Conservation (phyloP, 2,888 invertebrate species). For the Trichopoda pennipes region DNA sequence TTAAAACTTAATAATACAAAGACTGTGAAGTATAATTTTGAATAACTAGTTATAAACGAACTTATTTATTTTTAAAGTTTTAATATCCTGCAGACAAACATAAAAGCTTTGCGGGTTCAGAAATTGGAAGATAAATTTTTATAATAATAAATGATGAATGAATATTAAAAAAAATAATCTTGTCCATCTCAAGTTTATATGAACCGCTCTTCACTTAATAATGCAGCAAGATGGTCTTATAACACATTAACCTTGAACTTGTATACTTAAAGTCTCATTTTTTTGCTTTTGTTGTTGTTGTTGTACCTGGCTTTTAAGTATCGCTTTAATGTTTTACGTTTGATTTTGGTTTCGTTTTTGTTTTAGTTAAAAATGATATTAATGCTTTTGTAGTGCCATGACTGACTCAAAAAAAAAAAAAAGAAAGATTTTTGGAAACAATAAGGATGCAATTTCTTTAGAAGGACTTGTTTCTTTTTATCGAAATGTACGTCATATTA, state of each 20-base stretch:
- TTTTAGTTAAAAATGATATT: neutral
- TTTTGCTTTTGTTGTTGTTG: constrained; percentile 13
- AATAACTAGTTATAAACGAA: too few relatives aligned
- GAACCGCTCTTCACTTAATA: neutral
- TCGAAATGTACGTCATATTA: too few relatives aligned
- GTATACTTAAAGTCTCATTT: constrained; percentile 56
- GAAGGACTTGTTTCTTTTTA: neutral
- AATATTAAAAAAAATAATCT: neutral
- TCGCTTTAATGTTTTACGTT: neutral
- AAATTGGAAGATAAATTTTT: too few relatives aligned
- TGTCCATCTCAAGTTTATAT: neutral
- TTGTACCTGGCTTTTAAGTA: constrained; percentile 25
- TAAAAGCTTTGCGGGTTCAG: too few relatives aligned
- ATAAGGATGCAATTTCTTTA: neutral
- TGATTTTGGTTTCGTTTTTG: neutral
- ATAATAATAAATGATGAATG: too few relatives aligned
- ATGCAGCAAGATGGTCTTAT: constrained; percentile 27
- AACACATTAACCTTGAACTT: constrained; percentile 68
- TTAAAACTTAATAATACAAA: too few relatives aligned
- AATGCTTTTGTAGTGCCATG: neutral
- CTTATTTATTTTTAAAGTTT: too few relatives aligned
- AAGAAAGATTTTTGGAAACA: constrained; percentile 17
- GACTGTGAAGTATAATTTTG: too few relatives aligned
- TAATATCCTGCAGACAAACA: too few relatives aligned
- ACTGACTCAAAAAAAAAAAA: too few relatives aligned